Base-by-base conservation (phyloP, 2,113 vertebrate species). In the Peromyscus maniculatus region DNA sequence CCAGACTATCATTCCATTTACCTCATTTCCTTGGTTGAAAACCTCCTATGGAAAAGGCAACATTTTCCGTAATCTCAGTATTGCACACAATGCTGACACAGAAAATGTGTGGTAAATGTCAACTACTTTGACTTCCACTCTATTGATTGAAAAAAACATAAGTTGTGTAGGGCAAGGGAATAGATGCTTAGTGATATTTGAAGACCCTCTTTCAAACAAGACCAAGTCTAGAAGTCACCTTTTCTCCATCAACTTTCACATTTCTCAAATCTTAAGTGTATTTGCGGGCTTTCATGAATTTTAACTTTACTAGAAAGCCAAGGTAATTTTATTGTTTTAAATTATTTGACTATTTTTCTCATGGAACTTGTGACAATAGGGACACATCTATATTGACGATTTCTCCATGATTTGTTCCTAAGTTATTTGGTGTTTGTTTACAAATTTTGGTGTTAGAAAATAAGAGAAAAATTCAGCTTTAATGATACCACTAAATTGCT, bases 341-440 rank as follows among this genome's bases (percentile, higher is more conserved):
- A 69, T 52, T 16, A 8, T 93, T 92, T 74, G 52, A 57, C 7
- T 91, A 8, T 72, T 77, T 87, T 17, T 93, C 2, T 43, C 39
- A 59, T 39, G 52, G 19, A 91, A 78, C 31, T 91, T 66, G 52
- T 62, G n/a, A 93, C 17, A 89, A 72, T 7, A 31, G 26, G 16
- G 17, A 64, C 90, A 26, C 55, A 91, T 92, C 31, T 59, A 62
- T 92, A 52, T 5, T 64, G 55, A 3, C 33, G 13, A 3, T 21
- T 94, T 67, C 55, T 67, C 19, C 22, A 24, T 26, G 3, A 21
- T 78, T 12, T 87, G 31, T 31, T 5, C 43, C 92, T 71, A 69
- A 21, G 8, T 43, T 84, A 78, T 64, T 89, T 75, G 17, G 52
- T 9, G 67, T 94, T 95, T 82, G 86, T 89, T 87, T n/a, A 94